phyloP scores from a whole-genome alignment of 1,140 invertebrate species.

The Gryon sp. region DNA sequence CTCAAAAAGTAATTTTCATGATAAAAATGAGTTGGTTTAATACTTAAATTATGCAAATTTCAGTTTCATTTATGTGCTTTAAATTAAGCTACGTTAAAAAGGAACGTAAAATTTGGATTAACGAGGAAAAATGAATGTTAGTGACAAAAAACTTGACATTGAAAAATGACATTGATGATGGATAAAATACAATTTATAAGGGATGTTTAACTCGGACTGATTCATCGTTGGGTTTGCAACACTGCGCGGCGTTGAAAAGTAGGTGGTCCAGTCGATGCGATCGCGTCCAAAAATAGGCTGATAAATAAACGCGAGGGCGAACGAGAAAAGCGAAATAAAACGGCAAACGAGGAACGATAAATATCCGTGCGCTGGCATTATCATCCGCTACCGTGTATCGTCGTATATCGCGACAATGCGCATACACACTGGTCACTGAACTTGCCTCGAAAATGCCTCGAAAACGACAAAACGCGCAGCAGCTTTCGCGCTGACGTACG shows the following conservation, averaged over 20 bases:
- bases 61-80: not conserved
- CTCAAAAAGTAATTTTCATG: no score
- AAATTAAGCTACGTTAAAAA: no score
- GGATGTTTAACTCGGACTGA: constrained; percentile 4
- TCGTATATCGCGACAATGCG: constrained; percentile 34
- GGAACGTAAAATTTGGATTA: no score
- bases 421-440: constrained; percentile 52
- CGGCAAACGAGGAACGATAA: constrained; percentile 59
- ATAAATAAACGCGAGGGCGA: constrained; percentile 47
- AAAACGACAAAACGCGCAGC: constrained; percentile 34
- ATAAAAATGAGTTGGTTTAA: no score
- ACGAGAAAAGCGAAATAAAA: constrained; percentile 47
- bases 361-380: constrained; percentile 58
- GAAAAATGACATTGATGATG: not conserved
- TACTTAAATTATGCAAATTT: no score
- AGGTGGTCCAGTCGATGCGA: constrained; percentile 45
- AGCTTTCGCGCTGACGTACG: constrained; percentile 18
- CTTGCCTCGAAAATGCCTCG: constrained; percentile 44
- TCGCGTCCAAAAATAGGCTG: constrained; percentile 48
- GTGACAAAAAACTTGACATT: not conserved
- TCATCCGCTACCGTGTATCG: constrained; percentile 48
- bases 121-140: no score
- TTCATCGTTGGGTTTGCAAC: constrained; percentile 16
- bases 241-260: constrained; percentile 30
- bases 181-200: not conserved